phyloP scores from a whole-genome alignment of 2,888 invertebrate genomes.

The Meandrusa payeni region DNA sequence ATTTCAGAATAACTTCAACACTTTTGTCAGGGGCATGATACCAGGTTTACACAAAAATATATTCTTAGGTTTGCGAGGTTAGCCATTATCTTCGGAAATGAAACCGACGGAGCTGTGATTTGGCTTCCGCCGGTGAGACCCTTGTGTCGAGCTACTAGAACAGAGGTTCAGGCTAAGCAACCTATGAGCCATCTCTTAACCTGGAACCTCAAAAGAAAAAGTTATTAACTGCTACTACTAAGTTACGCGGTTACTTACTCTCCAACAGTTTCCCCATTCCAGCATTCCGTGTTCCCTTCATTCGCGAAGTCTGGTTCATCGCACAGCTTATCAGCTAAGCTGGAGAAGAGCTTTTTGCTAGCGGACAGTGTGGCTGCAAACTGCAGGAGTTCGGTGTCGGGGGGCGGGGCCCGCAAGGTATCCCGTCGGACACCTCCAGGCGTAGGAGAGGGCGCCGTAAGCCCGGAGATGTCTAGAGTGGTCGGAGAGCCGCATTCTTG shows the following conservation, averaged over 20 bases:
- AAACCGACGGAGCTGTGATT: too few relatives aligned
- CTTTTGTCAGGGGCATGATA: too few relatives aligned
- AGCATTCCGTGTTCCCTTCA: conserved; percentile 85
- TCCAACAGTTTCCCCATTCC: conserved; percentile 90
- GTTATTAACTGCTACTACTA: too few relatives aligned
- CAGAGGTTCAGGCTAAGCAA: too few relatives aligned
- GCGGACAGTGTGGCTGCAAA: conserved; percentile 84
- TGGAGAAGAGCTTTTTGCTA: conserved; percentile 91
- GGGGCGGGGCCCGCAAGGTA: conserved; percentile 80
- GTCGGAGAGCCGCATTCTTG: conserved; percentile 67
- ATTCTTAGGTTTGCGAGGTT: too few relatives aligned
- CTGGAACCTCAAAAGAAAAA: too few relatives aligned
- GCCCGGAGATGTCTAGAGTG: conserved; percentile 47
- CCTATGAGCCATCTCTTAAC: too few relatives aligned
- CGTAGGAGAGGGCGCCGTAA: conserved; percentile 43
- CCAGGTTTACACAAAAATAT: too few relatives aligned
- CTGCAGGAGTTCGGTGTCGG: conserved; percentile 82
- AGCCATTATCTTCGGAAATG: too few relatives aligned
- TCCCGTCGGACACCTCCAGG: conserved; percentile 52
- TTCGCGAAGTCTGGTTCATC: conserved; percentile 85
- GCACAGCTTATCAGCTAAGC: conserved; percentile 90
- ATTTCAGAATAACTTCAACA: too few relatives aligned
- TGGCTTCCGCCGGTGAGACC: too few relatives aligned
- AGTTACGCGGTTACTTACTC: conserved; percentile 90
- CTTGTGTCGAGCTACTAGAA: too few relatives aligned